Conservation (phyloP, 2,113 vertebrate genomes). For the Rhinopomastus cyanomelas region DNA sequence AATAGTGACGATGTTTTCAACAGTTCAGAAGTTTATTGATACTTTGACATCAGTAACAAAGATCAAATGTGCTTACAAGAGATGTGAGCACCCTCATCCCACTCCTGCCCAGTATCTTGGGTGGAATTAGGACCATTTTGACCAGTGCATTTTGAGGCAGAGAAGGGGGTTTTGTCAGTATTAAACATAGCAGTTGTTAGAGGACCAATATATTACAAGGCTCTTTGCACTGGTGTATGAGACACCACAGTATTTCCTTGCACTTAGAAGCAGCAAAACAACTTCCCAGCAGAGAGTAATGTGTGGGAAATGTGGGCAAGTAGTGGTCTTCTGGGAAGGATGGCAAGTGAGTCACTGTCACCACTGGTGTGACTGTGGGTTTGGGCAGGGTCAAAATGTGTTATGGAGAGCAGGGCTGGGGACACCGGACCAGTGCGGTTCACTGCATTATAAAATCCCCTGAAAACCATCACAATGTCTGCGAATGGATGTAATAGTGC, state of each 20-base stretch:
- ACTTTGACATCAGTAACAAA: background rate
- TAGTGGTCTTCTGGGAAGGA: background rate
- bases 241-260: background rate
- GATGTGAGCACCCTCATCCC: background rate
- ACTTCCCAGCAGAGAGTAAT: background rate
- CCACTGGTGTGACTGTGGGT: fast-evolving
- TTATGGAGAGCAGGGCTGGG: background rate
- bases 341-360: background rate
- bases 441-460: background rate
- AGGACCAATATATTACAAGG: background rate
- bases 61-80: background rate
- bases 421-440: background rate
- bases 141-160: background rate
- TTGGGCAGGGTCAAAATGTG: background rate
- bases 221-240: background rate
- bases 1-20: background rate
- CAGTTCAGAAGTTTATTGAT: background rate
- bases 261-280: background rate
- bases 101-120: background rate
- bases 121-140: background rate
- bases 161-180: background rate
- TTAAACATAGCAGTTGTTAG: background rate
- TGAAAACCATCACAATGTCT: background rate
- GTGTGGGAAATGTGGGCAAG: background rate
- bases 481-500: background rate